Evolutionary conservation across 1,140 invertebrate species (phyloP), one percentile per base, ranked within the genome.

Genomic region (Drosophila truncata): DNA sequence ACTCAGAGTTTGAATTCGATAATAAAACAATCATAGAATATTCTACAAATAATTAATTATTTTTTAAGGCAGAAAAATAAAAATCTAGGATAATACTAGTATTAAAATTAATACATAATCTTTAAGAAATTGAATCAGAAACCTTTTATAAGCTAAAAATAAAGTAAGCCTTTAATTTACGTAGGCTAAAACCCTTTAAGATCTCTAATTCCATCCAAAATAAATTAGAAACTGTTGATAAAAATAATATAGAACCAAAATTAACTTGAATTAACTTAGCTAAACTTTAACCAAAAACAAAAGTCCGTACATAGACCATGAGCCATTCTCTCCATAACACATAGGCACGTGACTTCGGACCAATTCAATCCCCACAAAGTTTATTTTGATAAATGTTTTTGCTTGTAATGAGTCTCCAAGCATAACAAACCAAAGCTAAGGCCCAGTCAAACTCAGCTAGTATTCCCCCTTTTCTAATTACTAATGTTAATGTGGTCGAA

Each of bases 401-500:
- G 14, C 67, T 31, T 46, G 69, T 72, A 58, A 70, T 71, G 50
- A 65, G 44, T 57, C 73, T 42, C 44, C 61, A 59, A 57, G 64
- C 47, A 37, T 39, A 52, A 55, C 63, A 69, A 77, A 60, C 35
- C 62, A 16, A 69, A 52, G 23, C 20, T 49, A 47, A 52, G 49
- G 23, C 50, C 50, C 18, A 73, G 47, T 35, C 18, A 25, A 39
- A 18, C 27, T 25, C 62, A 11, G 44, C 8, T 35, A 31, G 35
- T 25, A n/a, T 55, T 58, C 63, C 55, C 72, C 55, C 74, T 61
- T 50, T 65, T 85, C 74, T 88, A 85, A 88, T 88, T 88, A 85
- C 77, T 82, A 75, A 90, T 81, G 84, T 84, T 90, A 84, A 78
- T 84, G 60, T 52, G 52, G 65, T 14, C n/a, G 42, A 65, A 69